Evolutionary conservation across 2,888 invertebrate species (phyloP), one percentile per base, ranked within the genome.

Genomic region (Panorpa germanica): DNA sequence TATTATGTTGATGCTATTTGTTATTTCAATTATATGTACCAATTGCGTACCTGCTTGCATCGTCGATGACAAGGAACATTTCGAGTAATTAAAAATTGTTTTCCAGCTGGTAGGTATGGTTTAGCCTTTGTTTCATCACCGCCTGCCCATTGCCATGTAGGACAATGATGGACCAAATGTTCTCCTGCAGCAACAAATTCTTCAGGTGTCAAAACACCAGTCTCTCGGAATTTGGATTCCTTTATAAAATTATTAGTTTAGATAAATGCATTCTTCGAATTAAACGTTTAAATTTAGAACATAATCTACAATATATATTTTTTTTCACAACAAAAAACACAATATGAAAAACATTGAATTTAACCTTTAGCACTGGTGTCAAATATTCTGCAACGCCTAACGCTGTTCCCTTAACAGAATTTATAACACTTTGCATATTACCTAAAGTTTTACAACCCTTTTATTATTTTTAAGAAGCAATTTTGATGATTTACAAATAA

Each of bases 101-200:
- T 96, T 44, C 91, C 83, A 46, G 71, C 52, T 0, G 98, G 98
- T 37, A 98, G 63, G 57, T 93, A 96, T 1, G 80, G 57, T 46
- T 90, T 85, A 15, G 71, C 57, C 55, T 82, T 82, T n/a, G 75
- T 63, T 40, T 86, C 82, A 50, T 96, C 95, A 0, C 93, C 95
- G 40, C 67, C 63, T 2, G 85, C 77, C 98, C 98, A 99, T 48
- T 91, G 86, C 98, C 98, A 99, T 1, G 98, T 96, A 1, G 98
- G 96, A 49, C 96, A 99, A 49, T 96, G 95, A 55, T 98, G 95
- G 0, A 96, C 95, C 32, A 99, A 58, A 55, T 98, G 96, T 48
- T 98, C 96, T 2, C 98, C 98, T 12, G 98, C 96, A 4, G 82
- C 88, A 4, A 98, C 86, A 65, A 96, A 99, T 61, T 96, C 98